These are phyloP conservation scores for Tetragonula carbonaria DNA, from an alignment of 2,888 invertebrate genomes.

Conservation along the genomic window DNA sequence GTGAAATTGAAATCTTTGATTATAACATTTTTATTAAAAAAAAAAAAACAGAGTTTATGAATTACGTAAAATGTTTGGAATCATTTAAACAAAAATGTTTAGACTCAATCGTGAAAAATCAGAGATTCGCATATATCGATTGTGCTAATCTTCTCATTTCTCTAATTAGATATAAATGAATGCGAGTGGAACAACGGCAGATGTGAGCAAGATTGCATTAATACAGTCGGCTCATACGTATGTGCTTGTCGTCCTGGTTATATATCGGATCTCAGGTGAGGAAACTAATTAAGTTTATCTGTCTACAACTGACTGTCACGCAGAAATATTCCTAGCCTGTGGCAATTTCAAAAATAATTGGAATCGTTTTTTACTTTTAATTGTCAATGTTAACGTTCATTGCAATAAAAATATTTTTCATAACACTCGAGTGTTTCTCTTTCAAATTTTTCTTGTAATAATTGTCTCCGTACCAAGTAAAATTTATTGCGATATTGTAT, in stretches of 20 bases:
- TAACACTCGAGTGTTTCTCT: no score
- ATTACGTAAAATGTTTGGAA: background rate
- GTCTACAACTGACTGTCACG: background rate
- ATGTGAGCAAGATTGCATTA: conserved; percentile 82
- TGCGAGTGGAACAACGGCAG: conserved; percentile 81
- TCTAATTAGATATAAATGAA: conserved; percentile 79
- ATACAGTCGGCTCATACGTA: conserved; percentile 79
- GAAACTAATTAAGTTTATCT: conserved; percentile 1
- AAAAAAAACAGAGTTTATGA: no score
- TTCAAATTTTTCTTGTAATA: no score
- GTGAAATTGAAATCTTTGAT: no score
- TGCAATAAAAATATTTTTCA: background rate
- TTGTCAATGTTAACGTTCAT: background rate
- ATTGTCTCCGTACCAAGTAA: no score
- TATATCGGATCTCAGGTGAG: conserved; percentile 74
- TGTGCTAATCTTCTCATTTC: conserved; percentile 5
- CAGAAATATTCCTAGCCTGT: background rate
- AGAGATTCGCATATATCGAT: background rate
- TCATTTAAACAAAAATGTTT: background rate
- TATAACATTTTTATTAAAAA: no score
- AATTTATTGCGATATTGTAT: no score
- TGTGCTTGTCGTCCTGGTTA: conserved; percentile 80
- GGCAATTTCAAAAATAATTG: background rate
- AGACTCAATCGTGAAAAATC: background rate
- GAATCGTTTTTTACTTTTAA: background rate